phyloP scores from a whole-genome alignment of 2,888 invertebrate species.

The Abrostola tripartita region DNA sequence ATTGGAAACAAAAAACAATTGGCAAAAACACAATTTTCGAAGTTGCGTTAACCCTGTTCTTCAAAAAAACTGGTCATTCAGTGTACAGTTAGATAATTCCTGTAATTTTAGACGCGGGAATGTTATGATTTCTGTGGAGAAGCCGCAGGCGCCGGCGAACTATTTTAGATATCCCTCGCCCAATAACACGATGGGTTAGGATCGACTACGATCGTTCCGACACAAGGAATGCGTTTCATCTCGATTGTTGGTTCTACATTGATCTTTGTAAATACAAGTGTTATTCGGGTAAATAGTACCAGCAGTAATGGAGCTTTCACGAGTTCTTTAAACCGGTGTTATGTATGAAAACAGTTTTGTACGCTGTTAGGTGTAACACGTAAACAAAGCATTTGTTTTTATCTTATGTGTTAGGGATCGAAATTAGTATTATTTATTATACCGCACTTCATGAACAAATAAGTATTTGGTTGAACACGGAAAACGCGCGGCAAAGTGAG shows the following conservation, averaged over 20 bases:
- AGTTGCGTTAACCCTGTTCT: slow-evolving; percentile 46
- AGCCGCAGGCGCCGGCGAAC: slow-evolving; percentile 63
- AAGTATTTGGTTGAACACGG: neutral
- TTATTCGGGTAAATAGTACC: slow-evolving; percentile 28
- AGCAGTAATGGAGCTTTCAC: slow-evolving; percentile 28
- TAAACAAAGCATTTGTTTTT: slow-evolving; percentile 9
- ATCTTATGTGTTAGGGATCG: neutral
- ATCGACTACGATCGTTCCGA: slow-evolving; percentile 42
- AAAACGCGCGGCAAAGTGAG: no score
- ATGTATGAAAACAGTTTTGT: slow-evolving; percentile 16
- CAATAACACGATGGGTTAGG: slow-evolving; percentile 35
- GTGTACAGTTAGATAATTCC: slow-evolving; percentile 64
- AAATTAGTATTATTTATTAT: neutral
- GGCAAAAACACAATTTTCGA: slow-evolving; percentile 72
- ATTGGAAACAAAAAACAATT: slow-evolving; percentile 63
- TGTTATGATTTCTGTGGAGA: slow-evolving; percentile 69
- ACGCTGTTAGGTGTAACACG: neutral
- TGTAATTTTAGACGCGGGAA: slow-evolving; percentile 72
- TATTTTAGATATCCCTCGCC: slow-evolving; percentile 64
- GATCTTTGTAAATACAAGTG: slow-evolving; percentile 22
- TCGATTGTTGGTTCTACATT: slow-evolving; percentile 44
- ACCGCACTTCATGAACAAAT: neutral
- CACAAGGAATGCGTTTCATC: slow-evolving; percentile 56
- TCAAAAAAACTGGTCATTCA: slow-evolving; percentile 54
- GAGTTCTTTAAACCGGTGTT: slow-evolving; percentile 6